phyloP scores from a whole-genome alignment of 2,113 vertebrate species.

The Cromileptes altivelis region DNA sequence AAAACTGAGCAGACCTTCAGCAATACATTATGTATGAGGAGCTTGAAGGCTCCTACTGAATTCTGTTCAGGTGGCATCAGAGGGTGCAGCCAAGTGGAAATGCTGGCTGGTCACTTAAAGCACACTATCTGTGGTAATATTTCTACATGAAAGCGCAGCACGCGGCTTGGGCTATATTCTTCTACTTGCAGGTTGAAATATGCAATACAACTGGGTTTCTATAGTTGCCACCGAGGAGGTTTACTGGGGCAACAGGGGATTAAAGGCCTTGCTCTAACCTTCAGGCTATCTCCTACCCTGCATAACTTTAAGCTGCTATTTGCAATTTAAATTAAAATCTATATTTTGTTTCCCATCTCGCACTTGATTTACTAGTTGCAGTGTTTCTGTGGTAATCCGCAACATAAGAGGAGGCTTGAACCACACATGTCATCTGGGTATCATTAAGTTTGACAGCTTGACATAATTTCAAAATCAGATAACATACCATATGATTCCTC shows the following conservation, averaged over 20 bases:
- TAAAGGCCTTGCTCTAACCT: slow-evolving; percentile 65
- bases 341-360: slow-evolving; percentile 54
- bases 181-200: slow-evolving; percentile 51
- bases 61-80: slow-evolving; percentile 82
- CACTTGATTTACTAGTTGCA: slow-evolving; percentile 41
- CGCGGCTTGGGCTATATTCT: slow-evolving; percentile 35
- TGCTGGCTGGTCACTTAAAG: slow-evolving; percentile 79
- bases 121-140: slow-evolving; percentile 77
- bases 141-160: slow-evolving; percentile 66
- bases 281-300: slow-evolving; percentile 35
- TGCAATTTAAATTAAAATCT: slow-evolving; percentile 72
- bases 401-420: slow-evolving; percentile 4
- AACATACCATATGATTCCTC: slow-evolving; percentile 48
- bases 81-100: slow-evolving; percentile 81
- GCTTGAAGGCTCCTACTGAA: slow-evolving; percentile 78
- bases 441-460: slow-evolving; percentile 56
- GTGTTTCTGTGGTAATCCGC: slow-evolving; percentile 28
- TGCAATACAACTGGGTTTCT: slow-evolving; percentile 55
- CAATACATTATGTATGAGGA: slow-evolving; percentile 82
- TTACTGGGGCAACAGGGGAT: slow-evolving; percentile 57
- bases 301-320: slow-evolving; percentile 50
- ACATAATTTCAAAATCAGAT: slow-evolving; percentile 67
- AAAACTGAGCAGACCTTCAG: slow-evolving; percentile 79
- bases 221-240: slow-evolving; percentile 34
- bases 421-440: slow-evolving; percentile 34